phyloP scores from a whole-genome alignment of 2,797 vertebrate species.

The Helicolenus hilgendorfi region DNA sequence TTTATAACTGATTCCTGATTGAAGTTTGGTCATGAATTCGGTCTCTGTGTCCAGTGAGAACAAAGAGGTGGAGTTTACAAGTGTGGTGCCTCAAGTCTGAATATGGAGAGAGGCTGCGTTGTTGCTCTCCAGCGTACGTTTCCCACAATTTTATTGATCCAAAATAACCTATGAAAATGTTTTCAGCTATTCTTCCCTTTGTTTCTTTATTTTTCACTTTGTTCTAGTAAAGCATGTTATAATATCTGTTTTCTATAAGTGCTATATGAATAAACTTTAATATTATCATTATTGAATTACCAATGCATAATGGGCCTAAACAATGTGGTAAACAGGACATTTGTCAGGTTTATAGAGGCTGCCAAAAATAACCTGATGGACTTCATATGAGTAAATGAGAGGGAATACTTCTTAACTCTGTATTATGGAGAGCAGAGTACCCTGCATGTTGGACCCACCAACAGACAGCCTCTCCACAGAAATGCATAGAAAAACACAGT shows the following conservation, averaged over 20 bases:
- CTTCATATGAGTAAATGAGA: conserved; percentile 25
- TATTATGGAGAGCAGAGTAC: conserved; percentile 46
- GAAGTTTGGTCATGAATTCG: conserved; percentile 53
- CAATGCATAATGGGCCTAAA: neutral
- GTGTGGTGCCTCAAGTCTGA: conserved; percentile 25
- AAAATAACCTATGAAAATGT: conserved; percentile 15
- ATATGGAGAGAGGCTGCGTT: conserved; percentile 11
- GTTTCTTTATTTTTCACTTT: neutral
- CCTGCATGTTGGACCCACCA: conserved; percentile 46
- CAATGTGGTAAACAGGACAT: neutral
- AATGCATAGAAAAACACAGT: conserved; percentile 87
- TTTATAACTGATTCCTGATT: conserved; percentile 33
- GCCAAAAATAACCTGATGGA: conserved; percentile 37
- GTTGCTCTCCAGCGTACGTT: conserved; percentile 1
- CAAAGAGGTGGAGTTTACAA: conserved; percentile 47
- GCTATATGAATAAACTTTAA: neutral
- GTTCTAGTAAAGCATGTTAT: neutral
- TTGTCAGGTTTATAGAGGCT: conserved; percentile 16
- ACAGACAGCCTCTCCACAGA: conserved; percentile 66
- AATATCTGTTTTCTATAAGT: conserved; percentile 7
- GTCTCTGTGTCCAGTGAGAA: conserved; percentile 63
- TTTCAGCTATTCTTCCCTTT: neutral
- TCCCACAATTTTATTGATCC: conserved; percentile 7
- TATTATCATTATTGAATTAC: neutral
- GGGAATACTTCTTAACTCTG: conserved; percentile 11